phyloP scores from a whole-genome alignment of 2,113 vertebrate genomes.

The pig (Sus scrofa) region T2T-Sscrofa CM000818.6:57295001-57295500 shows the following conservation, averaged over 20 bases:
- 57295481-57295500: neutral
- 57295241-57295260: neutral
- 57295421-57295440: accelerated
- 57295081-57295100: neutral
- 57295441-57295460: neutral
- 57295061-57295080: neutral
- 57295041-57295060: neutral
- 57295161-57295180: neutral
- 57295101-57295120: neutral
- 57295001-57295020: neutral
- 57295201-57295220: neutral
- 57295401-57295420: neutral
- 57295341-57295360: neutral
- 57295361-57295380: neutral
- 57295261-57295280: neutral
- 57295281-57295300: neutral
- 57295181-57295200: neutral
- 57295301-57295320: neutral
- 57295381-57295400: accelerated
- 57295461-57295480: accelerated
- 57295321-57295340: neutral
- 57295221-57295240: neutral
- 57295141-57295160: neutral
- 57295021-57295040: neutral
- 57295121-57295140: neutral